Percentiles rank a stretch among this genome's conserved stretches.
Conservation (phyloP, 2,113 vertebrate species). For the Oncorhynchus clarkii region DNA sequence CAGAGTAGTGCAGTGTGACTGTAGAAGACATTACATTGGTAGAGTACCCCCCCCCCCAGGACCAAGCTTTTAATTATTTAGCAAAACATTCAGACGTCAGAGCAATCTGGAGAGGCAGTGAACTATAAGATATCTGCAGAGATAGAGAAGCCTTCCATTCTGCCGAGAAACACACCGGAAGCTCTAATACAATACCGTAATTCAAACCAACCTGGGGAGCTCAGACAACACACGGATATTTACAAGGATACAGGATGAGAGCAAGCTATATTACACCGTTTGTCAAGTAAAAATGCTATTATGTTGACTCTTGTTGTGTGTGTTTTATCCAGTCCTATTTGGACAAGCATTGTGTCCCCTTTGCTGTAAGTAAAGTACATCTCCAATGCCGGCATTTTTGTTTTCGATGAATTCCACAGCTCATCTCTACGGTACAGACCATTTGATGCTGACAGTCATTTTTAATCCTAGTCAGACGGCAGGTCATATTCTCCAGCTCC, state of each 20-base stretch:
- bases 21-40: slow-evolving; percentile 27
- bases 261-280: background rate
- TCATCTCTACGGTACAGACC: too few species aligned
- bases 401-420: too few species aligned
- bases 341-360: too few species aligned
- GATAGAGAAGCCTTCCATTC: background rate
- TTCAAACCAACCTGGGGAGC: background rate
- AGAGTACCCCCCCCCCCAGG: background rate
- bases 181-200: background rate
- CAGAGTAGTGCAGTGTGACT: background rate
- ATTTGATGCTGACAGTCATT: too few species aligned
- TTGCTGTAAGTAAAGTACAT: too few species aligned
- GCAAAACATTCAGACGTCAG: slow-evolving; percentile 52
- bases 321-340: too few species aligned
- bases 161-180: background rate
- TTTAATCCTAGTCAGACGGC: too few species aligned
- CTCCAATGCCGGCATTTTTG: too few species aligned
- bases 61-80: slow-evolving; percentile 60
- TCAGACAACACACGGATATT: background rate
- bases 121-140: slow-evolving; percentile 30
- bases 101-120: slow-evolving; percentile 36
- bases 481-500: too few species aligned
- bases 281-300: background rate
- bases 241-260: background rate
- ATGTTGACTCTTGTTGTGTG: background rate